Evolutionary conservation across 2,113 vertebrate species (phyloP), one percentile per base, ranked within the genome.

Genomic region (Sorex araneus): DNA sequence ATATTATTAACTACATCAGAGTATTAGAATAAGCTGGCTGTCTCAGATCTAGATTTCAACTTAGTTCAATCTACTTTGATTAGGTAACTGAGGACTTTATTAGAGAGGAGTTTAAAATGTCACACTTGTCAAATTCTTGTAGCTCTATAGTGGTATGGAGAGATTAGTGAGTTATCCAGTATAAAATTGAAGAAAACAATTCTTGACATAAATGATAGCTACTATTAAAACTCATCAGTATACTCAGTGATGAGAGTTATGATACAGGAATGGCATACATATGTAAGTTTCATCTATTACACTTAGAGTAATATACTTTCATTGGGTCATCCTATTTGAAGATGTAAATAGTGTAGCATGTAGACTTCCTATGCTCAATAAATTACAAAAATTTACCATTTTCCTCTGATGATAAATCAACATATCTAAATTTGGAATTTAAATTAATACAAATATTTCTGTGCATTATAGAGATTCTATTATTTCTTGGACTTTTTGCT

Each of bases 41-140:
- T 70, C 5, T 86, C 47, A 75, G 27, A 77, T 81, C 32, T 47
- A 43, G 45, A 75, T 71, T 92, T 69, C 11, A 70, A 1, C 79
- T 60, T 50, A 34, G 77, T 74, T 93, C 30, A 47, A 4, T 81
- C 69, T 74, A 84, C 75, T 71, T 84, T 71, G n/a, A 83, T 25
- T 27, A 92, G 45, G 12, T 69, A 18, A 3, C 3, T 2, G 16
- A 77, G 13, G 74, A 40, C 18, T 6, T 93, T 30, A 54, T 30
- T 74, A 79, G 85, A 91, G n/a, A 69, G 10, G 21, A 28, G 4
- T 64, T 83, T 19, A 67, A 82, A 83, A 74, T 27, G 11, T 9
- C 6, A 34, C 3, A 6, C 10, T 74, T 74, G 11, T 89, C 60
- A 64, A 84, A 77, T 2, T 32, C 3, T 6, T 67, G n/a, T 19